Evolutionary conservation across 2,797 vertebrate species (phyloP).

Genomic region (Crypturellus tataupa): DNA sequence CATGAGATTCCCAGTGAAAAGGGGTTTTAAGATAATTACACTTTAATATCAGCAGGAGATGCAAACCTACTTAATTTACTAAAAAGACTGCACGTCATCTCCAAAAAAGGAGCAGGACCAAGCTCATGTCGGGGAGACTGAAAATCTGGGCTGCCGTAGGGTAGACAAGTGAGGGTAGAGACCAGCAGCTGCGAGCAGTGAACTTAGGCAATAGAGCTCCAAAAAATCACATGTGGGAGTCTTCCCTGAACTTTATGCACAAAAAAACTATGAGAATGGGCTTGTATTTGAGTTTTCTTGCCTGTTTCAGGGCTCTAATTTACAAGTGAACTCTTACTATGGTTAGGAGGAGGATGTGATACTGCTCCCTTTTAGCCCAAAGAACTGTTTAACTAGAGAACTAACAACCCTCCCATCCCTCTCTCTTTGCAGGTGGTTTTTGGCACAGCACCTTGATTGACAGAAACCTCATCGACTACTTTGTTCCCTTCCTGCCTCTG

Average conservation of each 20-base stretch:
- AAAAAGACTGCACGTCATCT: background rate
- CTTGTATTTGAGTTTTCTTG: background rate
- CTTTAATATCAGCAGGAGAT: background rate
- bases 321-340: background rate
- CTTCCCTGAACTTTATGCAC: background rate
- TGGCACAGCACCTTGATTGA: conserved; percentile 94
- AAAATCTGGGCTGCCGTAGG: background rate
- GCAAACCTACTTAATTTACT: background rate
- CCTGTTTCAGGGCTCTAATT: background rate
- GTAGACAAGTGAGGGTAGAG: background rate
- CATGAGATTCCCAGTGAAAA: background rate
- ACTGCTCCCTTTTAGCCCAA: accelerated
- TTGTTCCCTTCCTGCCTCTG: conserved; percentile 94
- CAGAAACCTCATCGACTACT: conserved; percentile 94
- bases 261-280: background rate
- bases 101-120: background rate
- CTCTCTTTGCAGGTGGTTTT: conserved; percentile 86
- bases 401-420: background rate
- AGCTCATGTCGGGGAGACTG: background rate
- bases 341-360: background rate
- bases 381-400: background rate
- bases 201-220: background rate
- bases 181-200: background rate
- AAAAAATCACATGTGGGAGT: background rate
- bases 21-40: background rate